Evolutionary conservation across 2,888 invertebrate genomes (phyloP).

Genomic region (Pollenia angustigena): DNA sequence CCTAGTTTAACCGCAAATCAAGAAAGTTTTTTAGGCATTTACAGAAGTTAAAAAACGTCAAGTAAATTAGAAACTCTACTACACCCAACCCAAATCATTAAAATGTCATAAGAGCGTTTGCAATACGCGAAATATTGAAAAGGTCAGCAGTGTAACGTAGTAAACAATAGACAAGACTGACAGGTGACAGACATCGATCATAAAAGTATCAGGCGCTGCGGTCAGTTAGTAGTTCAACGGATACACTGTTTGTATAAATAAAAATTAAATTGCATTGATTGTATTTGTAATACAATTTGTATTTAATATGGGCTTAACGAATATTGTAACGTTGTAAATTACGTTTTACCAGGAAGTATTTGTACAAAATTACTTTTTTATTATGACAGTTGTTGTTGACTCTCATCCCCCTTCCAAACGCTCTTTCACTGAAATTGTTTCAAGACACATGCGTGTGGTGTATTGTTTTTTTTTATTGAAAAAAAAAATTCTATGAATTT

Average conservation of each 20-base stretch:
- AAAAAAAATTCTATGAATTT: slow-evolving; percentile 67
- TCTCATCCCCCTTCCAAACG: not conserved
- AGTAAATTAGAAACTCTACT: not conserved
- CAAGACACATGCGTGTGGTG: slow-evolving; percentile 43
- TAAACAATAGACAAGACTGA: slow-evolving; percentile 41
- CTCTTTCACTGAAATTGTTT: not conserved
- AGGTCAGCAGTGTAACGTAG: slow-evolving; percentile 54
- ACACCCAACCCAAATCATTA: slow-evolving; percentile 54
- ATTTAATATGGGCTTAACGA: not conserved
- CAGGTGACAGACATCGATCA: slow-evolving; percentile 67
- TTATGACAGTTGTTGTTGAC: slow-evolving; percentile 45
- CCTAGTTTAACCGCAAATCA: too few species aligned
- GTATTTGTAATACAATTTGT: slow-evolving; percentile 49
- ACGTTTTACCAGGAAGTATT: slow-evolving; percentile 68
- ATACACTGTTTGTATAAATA: not conserved
- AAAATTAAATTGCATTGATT: not conserved
- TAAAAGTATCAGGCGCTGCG: slow-evolving; percentile 55
- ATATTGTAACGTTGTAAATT: slow-evolving; percentile 24
- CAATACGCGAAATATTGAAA: slow-evolving; percentile 59
- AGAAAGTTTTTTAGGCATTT: not conserved
- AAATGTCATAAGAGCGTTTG: slow-evolving; percentile 48
- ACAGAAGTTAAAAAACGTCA: not conserved
- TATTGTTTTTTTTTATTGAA: not conserved
- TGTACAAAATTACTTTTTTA: slow-evolving; percentile 59
- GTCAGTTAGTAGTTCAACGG: slow-evolving; percentile 51